Conservation (phyloP, 2,797 vertebrate species). For the Epinephelus coioides region DNA sequence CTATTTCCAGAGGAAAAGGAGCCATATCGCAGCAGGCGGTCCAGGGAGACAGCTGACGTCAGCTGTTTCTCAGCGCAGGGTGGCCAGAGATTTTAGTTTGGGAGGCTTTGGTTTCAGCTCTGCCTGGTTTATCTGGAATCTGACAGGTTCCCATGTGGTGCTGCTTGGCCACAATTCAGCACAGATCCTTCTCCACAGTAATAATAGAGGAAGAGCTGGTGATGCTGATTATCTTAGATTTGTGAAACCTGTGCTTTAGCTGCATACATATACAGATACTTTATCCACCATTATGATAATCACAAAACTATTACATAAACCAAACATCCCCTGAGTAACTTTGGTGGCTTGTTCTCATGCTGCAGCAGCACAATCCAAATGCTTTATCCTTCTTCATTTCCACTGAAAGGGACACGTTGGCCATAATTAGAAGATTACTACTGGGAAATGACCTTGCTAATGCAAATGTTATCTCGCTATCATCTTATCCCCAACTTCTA, state of each 20-base stretch:
- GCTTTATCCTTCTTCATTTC: constrained; percentile 16
- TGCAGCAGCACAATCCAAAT: constrained; percentile 11
- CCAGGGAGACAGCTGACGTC: constrained; percentile 53
- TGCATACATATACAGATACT: not conserved
- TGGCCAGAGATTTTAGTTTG: constrained; percentile 37
- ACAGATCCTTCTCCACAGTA: constrained; percentile 6
- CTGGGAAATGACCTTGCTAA: constrained; percentile 42
- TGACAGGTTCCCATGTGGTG: constrained; percentile 26
- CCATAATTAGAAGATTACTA: constrained; percentile 31
- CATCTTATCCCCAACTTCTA: constrained; percentile 34
- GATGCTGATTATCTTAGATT: constrained; percentile 2
- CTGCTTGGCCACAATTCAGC: constrained; percentile 15
- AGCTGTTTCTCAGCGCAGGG: constrained; percentile 51
- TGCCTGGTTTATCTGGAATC: constrained; percentile 36
- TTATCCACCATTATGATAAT: not conserved
- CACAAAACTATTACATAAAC: not conserved
- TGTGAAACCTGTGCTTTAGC: constrained; percentile 1
- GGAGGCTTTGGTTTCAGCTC: constrained; percentile 41
- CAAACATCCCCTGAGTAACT: not conserved
- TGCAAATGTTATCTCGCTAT: constrained; percentile 42
- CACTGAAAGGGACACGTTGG: not conserved
- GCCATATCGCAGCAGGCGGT: constrained; percentile 44
- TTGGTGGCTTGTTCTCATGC: not conserved
- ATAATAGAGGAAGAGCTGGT: constrained; percentile 6
- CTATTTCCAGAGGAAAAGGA: constrained; percentile 58